Percentiles rank a stretch among this genome's conserved stretches.
These are phyloP conservation scores for Gymnopithys bicolor DNA, from an alignment of 2,797 vertebrate species.

Conservation along the genomic window DNA sequence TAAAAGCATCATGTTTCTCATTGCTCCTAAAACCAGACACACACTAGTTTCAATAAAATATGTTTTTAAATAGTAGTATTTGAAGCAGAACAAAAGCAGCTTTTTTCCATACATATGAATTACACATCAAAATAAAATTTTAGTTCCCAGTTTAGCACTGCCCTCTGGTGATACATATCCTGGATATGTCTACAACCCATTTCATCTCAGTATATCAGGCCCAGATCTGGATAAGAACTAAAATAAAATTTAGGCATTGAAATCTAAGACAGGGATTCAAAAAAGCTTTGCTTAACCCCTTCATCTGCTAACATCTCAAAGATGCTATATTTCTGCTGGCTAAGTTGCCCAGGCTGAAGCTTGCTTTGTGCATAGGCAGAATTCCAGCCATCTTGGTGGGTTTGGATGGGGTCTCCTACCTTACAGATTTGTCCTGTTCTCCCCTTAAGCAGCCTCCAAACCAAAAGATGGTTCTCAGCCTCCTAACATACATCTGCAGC, in stretches of 20 bases:
- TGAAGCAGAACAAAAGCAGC: conserved; percentile 11
- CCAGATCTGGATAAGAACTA: neutral
- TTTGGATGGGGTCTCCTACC: neutral
- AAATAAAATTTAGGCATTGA: neutral
- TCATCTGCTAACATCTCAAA: neutral
- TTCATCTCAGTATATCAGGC: neutral
- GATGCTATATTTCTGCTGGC: neutral
- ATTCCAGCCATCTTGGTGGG: neutral
- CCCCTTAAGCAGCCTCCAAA: neutral
- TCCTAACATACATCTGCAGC: neutral
- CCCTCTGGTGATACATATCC: conserved; percentile 55
- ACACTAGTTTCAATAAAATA: neutral
- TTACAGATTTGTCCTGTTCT: neutral
- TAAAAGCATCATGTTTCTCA: neutral
- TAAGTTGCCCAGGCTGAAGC: neutral
- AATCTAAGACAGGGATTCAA: neutral
- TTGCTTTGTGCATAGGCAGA: neutral
- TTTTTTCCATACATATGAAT: neutral
- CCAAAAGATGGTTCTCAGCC: neutral
- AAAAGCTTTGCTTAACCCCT: neutral
- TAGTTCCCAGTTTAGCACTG: conserved; percentile 64
- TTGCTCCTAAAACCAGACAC: neutral
- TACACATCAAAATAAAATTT: conserved; percentile 49
- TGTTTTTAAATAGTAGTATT: neutral
- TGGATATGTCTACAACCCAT: conserved; percentile 6